Conservation (phyloP, 2,888 invertebrate genomes). For the Apoda limacodes region DNA sequence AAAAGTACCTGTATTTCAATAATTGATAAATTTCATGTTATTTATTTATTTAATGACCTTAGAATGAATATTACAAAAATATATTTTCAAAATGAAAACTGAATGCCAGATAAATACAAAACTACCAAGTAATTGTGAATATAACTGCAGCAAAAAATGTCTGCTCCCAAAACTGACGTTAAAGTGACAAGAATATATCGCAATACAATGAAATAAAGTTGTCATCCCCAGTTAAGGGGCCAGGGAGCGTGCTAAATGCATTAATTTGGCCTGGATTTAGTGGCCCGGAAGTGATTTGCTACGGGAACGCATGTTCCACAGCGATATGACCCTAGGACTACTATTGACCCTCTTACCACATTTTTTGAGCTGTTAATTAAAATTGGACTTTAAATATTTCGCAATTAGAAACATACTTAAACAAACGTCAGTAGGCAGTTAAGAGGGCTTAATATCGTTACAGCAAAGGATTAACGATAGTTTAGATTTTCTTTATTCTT, state of each 20-base stretch:
- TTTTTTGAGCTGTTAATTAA: slow-evolving; percentile 28
- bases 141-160: too few relatives aligned
- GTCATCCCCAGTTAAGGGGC: slow-evolving; percentile 60
- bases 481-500: slow-evolving; percentile 26
- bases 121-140: too few relatives aligned
- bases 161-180: slow-evolving; percentile 33
- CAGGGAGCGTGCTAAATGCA: slow-evolving; percentile 68
- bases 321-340: slow-evolving; percentile 56
- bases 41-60: too few relatives aligned
- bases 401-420: slow-evolving; percentile 27
- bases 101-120: too few relatives aligned
- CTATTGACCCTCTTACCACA: slow-evolving; percentile 49
- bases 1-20: too few relatives aligned
- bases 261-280: slow-evolving; percentile 69
- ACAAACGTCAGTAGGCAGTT: slow-evolving; percentile 35
- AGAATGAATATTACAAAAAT: too few relatives aligned
- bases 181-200: slow-evolving; percentile 66
- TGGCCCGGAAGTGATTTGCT: slow-evolving; percentile 70
- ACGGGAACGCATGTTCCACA: slow-evolving; percentile 61
- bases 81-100: too few relatives aligned
- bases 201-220: slow-evolving; percentile 66
- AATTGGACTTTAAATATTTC: slow-evolving; percentile 31
- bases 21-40: too few relatives aligned
- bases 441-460: slow-evolving; percentile 40
- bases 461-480: slow-evolving; percentile 35